phyloP scores from a whole-genome alignment of 2,113 vertebrate species.

The Pterocles gutturalis region DNA sequence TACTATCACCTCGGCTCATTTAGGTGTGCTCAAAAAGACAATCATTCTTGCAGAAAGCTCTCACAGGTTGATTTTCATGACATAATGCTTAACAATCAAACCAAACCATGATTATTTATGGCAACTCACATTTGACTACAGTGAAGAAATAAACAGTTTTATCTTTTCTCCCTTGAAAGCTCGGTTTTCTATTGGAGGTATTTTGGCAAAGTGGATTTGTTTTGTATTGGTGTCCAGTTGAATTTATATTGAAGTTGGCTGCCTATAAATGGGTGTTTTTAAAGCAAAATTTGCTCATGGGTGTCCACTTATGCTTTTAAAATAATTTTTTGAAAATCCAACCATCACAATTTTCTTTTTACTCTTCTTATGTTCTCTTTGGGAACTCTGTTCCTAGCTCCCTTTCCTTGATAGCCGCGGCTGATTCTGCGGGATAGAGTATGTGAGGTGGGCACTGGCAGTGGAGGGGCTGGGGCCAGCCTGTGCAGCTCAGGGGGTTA shows the following conservation, averaged over 20 bases:
- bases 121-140: conserved; percentile 34
- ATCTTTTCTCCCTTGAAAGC: background rate
- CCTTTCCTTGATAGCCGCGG: background rate
- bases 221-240: background rate
- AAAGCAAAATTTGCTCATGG: background rate
- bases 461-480: background rate
- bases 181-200: background rate
- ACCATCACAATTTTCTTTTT: background rate
- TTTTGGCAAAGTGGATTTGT: background rate
- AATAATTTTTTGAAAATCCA: background rate
- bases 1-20: conserved; percentile 35
- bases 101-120: conserved; percentile 54
- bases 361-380: background rate
- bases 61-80: conserved; percentile 50
- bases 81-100: conserved; percentile 49
- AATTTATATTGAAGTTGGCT: background rate
- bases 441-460: fast-evolving
- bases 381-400: background rate
- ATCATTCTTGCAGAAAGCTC: conserved; percentile 55
- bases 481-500: background rate
- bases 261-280: background rate
- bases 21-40: conserved; percentile 51
- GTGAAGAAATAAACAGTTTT: conserved; percentile 36
- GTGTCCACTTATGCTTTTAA: background rate
- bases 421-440: fast-evolving